These are phyloP conservation scores for Propsilocerus akamusi DNA, from an alignment of 1,140 invertebrate species.

Conservation along the genomic window DNA sequence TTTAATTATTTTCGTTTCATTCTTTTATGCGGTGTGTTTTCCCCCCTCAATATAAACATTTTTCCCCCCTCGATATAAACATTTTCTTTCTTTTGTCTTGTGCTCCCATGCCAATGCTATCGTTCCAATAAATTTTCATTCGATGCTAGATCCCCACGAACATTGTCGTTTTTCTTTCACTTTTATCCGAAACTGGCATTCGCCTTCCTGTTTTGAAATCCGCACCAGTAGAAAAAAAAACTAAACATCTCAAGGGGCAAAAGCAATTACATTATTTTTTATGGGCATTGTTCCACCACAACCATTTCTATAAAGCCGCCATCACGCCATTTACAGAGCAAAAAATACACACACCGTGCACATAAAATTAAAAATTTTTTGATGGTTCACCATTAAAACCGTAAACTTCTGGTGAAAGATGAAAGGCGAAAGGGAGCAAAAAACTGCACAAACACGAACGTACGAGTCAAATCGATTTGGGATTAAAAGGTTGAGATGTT, in stretches of 20 bases:
- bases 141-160: not conserved
- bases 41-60: too few species aligned
- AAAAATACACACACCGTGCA: not conserved
- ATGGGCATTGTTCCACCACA: not conserved
- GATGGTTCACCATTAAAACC: not conserved
- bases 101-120: not conserved
- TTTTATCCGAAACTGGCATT: not conserved
- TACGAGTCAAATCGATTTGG: not conserved
- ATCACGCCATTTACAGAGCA: not conserved
- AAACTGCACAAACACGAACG: not conserved
- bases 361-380: conserved; percentile 1
- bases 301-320: not conserved
- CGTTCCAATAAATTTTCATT: conserved; percentile 1
- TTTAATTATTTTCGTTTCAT: not conserved
- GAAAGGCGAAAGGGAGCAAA: too few species aligned
- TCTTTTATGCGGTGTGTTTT: too few species aligned
- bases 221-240: not conserved
- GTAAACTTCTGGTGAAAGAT: too few species aligned
- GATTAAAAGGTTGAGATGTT: not conserved
- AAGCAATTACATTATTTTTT: conserved; percentile 2
- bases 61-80: too few species aligned
- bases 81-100: too few species aligned
- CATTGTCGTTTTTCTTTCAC: not conserved
- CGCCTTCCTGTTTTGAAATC: not conserved
- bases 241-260: not conserved